These are phyloP conservation scores for Stegostoma tigrinum DNA, from an alignment of 2,113 vertebrate species.

Conservation along the genomic window DNA sequence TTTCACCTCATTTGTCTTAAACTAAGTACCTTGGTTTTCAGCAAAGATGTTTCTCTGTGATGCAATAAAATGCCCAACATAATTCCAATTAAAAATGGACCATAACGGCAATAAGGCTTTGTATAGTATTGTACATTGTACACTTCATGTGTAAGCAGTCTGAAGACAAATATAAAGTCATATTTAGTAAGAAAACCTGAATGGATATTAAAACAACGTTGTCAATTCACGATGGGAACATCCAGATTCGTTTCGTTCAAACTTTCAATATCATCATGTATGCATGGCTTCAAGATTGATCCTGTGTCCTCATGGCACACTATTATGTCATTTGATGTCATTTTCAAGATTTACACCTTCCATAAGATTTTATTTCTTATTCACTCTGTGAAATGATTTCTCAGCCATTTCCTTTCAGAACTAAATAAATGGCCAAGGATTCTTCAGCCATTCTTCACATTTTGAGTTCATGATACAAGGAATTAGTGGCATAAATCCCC, in stretches of 20 bases:
- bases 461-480: neutral
- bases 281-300: neutral
- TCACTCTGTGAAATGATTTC: neutral
- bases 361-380: neutral
- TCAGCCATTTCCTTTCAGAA: neutral
- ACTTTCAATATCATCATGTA: too few species aligned
- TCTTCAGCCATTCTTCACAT: neutral
- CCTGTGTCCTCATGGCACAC: neutral
- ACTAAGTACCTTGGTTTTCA: slow-evolving; percentile 59
- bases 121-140: slow-evolving; percentile 70
- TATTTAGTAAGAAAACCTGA: neutral
- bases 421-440: neutral
- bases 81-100: slow-evolving; percentile 70
- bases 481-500: neutral
- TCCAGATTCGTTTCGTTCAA: neutral
- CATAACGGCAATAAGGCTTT: slow-evolving; percentile 70
- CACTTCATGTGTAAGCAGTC: slow-evolving; percentile 45
- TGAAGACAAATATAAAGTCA: slow-evolving; percentile 43
- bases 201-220: neutral
- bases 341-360: neutral
- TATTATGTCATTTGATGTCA: neutral
- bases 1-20: neutral
- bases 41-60: slow-evolving; percentile 49
- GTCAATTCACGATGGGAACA: neutral
- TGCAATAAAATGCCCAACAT: slow-evolving; percentile 60